These are phyloP conservation scores for Papilio xuthus DNA, from an alignment of 1,140 invertebrate genomes.

Conservation along the genomic window DNA sequence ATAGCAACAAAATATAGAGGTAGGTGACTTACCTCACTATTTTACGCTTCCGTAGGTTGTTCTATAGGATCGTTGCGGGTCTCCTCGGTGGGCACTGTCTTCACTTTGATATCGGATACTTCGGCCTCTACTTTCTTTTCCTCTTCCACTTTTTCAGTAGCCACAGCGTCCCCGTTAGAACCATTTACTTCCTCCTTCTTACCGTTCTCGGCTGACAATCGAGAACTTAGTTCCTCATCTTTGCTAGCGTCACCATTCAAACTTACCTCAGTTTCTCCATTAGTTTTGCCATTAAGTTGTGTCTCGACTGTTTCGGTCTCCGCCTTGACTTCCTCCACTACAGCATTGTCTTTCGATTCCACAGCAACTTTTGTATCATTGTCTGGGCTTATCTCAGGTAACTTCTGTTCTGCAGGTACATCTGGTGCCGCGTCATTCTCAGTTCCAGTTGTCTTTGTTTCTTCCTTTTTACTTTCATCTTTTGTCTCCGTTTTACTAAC, in stretches of 20 bases:
- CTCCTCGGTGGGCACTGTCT: conserved; percentile 66
- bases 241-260: conserved; percentile 67
- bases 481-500: conserved; percentile 40
- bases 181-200: conserved; percentile 65
- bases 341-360: conserved; percentile 26
- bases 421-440: conserved; percentile 23
- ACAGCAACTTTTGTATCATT: conserved; percentile 38
- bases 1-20: neutral
- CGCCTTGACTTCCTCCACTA: conserved; percentile 31
- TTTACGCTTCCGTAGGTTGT: conserved; percentile 77
- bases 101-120: conserved; percentile 71
- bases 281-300: conserved; percentile 66
- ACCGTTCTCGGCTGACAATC: conserved; percentile 67
- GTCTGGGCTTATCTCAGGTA: conserved; percentile 36
- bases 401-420: conserved; percentile 14
- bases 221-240: conserved; percentile 64
- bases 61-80: conserved; percentile 69
- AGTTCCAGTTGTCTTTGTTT: conserved; percentile 35
- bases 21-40: conserved; percentile 59
- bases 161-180: conserved; percentile 59
- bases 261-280: conserved; percentile 58
- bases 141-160: conserved; percentile 51
- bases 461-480: conserved; percentile 33
- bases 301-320: conserved; percentile 36
- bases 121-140: conserved; percentile 61